Evolutionary conservation across 2,797 vertebrate species (phyloP), one percentile per base, ranked within the genome.

Genomic region (Chiloscyllium punctatum): DNA sequence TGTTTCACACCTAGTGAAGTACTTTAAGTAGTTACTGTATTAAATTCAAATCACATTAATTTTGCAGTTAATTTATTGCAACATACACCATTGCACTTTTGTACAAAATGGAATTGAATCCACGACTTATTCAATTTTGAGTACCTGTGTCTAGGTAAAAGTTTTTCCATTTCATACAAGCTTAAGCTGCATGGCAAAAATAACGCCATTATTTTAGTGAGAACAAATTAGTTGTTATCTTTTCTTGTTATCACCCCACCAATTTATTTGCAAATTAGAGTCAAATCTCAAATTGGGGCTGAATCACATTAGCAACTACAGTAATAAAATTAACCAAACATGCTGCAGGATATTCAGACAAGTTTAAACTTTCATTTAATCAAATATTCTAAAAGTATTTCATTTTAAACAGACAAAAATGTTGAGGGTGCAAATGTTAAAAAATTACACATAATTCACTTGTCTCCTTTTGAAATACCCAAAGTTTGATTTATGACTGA

Each of bases 351-450:
- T 37, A 94, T 51, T 69, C 37, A 53, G 68, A 7, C 88, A 74
- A 74, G 25, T 72, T 51, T 57, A 33, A 95, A 77, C 33, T 91
- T 13, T 33, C 16, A 77, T 77, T 94, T 48, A 72, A 94, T 42
- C 94, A 95, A 95, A 95, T 77, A 23, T 74, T 77, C 88, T 57
- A 66, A 91, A n/a, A 57, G 57, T 66, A 91, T 91, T 66, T 57
- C 42, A 16, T 77, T 53, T 77, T 62, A 84, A 37, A 84, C 18
- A 23, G 37, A 7, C n/a, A 5, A 18, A 66, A 92, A 62, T 92
- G 37, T 90, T 66, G 6, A 91, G 30, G 57, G 16, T 90, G 87
- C 57, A 90, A n/a, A 37, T 68, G n/a, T 69, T 92, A 23, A 23
- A 92, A 62, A 69, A 27, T 37, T 21, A 42, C 90, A 92, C 53